These are phyloP conservation scores for Ochropleura leucogaster DNA, from an alignment of 2,888 invertebrate species.

Conservation along the genomic window DNA sequence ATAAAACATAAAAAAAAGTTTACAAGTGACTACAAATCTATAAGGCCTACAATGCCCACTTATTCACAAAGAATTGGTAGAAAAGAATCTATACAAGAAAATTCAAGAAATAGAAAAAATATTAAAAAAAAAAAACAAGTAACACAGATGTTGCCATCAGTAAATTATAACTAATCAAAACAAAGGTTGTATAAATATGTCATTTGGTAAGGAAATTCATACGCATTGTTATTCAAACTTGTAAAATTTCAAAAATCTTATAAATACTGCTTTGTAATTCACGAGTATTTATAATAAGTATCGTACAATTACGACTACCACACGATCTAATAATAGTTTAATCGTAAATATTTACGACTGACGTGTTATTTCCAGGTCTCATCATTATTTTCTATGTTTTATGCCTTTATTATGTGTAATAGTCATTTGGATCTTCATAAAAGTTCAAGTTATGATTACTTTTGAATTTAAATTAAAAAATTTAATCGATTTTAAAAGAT, in stretches of 20 bases:
- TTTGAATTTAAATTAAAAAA: slow-evolving; percentile 22
- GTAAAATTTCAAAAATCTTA: background rate
- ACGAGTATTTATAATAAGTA: slow-evolving; percentile 15
- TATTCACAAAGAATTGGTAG: too few relatives aligned
- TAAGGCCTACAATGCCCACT: too few relatives aligned
- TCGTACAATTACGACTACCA: slow-evolving; percentile 34
- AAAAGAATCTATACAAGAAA: too few relatives aligned
- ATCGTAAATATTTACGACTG: slow-evolving; percentile 47
- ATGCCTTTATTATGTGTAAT: slow-evolving; percentile 29
- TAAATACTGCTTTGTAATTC: slow-evolving; percentile 18
- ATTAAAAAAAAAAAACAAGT: too few relatives aligned
- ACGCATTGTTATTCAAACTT: background rate
- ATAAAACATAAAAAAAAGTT: too few relatives aligned
- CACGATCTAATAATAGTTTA: slow-evolving; percentile 36
- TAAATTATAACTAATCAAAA: too few relatives aligned
- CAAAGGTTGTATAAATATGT: too few relatives aligned
- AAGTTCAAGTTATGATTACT: slow-evolving; percentile 23
- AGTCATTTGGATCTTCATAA: background rate
- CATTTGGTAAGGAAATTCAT: background rate
- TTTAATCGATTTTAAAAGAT: slow-evolving; percentile 18
- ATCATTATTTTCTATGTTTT: slow-evolving; percentile 12
- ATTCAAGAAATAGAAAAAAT: too few relatives aligned
- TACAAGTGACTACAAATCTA: too few relatives aligned
- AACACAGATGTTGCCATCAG: too few relatives aligned
- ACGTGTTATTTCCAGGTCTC: slow-evolving; percentile 6